phyloP scores from a whole-genome alignment of 2,888 invertebrate genomes.

The Ferrisia virgata region DNA sequence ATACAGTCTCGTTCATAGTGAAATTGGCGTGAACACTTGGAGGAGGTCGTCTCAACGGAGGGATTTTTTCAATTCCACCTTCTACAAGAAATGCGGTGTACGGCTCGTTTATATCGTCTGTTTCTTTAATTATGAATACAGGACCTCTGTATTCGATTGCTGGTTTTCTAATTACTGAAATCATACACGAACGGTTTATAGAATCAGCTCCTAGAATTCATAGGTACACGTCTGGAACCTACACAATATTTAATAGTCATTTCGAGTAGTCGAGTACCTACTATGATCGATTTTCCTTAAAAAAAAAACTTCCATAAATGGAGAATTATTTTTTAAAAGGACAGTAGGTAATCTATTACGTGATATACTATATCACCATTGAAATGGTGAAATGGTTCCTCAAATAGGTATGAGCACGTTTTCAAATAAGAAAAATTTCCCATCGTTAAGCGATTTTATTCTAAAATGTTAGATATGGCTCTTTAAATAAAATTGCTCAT shows the following conservation, averaged over 20 bases:
- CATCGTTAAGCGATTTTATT: background rate
- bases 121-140: conserved; percentile 47
- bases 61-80: conserved; percentile 49
- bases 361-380: background rate
- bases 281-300: background rate
- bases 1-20: conserved; percentile 41
- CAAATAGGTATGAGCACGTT: background rate
- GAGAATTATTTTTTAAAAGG: background rate
- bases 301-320: background rate
- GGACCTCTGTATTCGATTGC: conserved; percentile 44
- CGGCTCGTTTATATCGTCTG: conserved; percentile 26
- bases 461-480: background rate
- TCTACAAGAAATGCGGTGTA: conserved; percentile 45
- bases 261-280: background rate
- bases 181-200: background rate
- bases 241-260: background rate
- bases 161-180: conserved; percentile 24
- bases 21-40: conserved; percentile 59
- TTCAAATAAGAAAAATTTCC: background rate
- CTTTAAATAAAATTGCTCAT: background rate
- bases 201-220: too few species aligned
- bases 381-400: background rate
- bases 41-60: conserved; percentile 62
- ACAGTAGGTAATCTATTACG: background rate
- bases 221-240: background rate